Evolutionary conservation across 2,113 vertebrate genomes (phyloP).

Genomic region (western clawed frog (Xenopus tropicalis)): DNA sequence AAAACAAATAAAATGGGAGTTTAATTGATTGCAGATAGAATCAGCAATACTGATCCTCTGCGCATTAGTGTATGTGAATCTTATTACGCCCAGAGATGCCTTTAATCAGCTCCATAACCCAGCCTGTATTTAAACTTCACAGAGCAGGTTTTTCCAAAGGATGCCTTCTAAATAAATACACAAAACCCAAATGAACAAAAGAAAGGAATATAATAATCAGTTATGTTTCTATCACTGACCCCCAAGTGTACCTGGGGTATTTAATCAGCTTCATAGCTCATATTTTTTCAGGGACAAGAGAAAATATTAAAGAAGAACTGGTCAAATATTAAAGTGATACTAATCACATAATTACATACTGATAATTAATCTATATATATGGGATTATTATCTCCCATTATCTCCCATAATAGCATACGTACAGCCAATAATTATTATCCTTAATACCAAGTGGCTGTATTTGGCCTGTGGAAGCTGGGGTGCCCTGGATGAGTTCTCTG

Average conservation of each 20-base stretch:
- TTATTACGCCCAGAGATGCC: too few species aligned
- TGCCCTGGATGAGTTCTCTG: too few species aligned
- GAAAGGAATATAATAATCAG: neutral
- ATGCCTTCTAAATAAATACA: neutral
- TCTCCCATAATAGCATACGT: too few species aligned
- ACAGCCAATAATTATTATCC: too few species aligned
- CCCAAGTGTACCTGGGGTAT: neutral
- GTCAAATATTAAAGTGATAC: too few species aligned
- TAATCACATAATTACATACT: too few species aligned
- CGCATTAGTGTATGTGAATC: neutral
- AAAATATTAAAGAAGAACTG: neutral
- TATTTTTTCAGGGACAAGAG: neutral
- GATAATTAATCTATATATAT: too few species aligned
- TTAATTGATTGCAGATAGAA: conserved; percentile 29
- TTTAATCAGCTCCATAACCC: too few species aligned
- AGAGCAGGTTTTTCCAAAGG: neutral
- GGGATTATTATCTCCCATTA: too few species aligned
- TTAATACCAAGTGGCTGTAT: too few species aligned
- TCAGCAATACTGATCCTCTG: neutral
- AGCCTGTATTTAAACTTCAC: neutral
- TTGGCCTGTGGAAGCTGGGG: too few species aligned
- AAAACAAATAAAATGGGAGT: conserved; percentile 12
- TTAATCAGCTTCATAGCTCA: neutral
- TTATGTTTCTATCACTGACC: neutral
- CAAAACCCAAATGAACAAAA: neutral